Conservation (phyloP, 2,797 vertebrate species). For the Clarias pachynema region DNA sequence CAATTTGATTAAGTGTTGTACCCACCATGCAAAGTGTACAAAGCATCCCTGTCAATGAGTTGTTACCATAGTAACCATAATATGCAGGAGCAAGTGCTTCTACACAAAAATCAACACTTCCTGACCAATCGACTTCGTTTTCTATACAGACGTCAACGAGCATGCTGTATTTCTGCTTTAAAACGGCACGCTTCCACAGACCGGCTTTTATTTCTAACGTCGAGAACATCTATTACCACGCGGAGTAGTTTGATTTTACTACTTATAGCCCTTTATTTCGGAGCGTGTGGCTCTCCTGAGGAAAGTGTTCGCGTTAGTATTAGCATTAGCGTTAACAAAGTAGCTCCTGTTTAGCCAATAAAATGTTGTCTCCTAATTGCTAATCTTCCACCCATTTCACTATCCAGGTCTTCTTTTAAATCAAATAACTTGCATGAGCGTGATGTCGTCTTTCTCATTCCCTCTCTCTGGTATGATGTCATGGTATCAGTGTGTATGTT, state of each 20-base stretch:
- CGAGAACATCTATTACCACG: not conserved
- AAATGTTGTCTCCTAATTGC: not conserved
- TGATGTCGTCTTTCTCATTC: not conserved
- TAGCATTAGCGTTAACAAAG: not conserved
- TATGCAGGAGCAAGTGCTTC: not conserved
- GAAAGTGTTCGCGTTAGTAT: not conserved
- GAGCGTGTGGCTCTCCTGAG: not conserved
- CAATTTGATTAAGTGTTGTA: not conserved
- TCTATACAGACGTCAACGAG: not conserved
- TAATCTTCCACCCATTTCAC: not conserved
- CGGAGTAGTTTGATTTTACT: not conserved
- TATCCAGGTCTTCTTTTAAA: not conserved
- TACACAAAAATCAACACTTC: not conserved
- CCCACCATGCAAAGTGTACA: not conserved
- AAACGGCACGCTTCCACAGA: not conserved
- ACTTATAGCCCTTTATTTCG: not conserved
- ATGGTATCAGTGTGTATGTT: not conserved
- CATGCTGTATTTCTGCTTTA: no score
- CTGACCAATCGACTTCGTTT: not conserved
- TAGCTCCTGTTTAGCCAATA: not conserved
- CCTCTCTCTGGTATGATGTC: conserved; percentile 5
- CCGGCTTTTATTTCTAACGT: not conserved
- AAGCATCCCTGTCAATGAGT: not conserved
- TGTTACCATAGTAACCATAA: not conserved
- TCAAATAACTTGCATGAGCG: not conserved